Evolutionary conservation across 2,888 invertebrate species (phyloP).

Genomic region (Drosophila incognita): DNA sequence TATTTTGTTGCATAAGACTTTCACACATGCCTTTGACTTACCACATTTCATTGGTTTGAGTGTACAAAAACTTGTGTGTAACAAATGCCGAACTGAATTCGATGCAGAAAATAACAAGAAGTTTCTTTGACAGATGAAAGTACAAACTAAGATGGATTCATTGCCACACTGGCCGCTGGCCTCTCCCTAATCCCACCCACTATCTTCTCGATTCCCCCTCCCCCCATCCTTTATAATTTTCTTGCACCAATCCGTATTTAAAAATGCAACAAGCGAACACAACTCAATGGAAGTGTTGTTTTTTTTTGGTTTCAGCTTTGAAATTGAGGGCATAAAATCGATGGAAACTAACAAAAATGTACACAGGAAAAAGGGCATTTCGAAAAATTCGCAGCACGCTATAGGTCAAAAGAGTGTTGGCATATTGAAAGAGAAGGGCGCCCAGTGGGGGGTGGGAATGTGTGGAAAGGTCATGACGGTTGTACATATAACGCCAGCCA

Average conservation of each 20-base stretch:
- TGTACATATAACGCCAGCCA: conserved; percentile 49
- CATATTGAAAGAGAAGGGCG: conserved; percentile 4
- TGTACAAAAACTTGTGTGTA: conserved; percentile 1
- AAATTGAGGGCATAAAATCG: conserved; percentile 52
- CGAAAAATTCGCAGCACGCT: conserved; percentile 18
- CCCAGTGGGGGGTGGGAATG: background rate
- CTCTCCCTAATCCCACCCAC: background rate
- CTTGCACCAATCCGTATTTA: conserved; percentile 49
- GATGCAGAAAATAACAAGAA: conserved; percentile 35
- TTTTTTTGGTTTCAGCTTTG: conserved; percentile 33
- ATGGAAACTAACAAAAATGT: conserved; percentile 39
- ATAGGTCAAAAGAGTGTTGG: conserved; percentile 25
- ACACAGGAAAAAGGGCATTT: conserved; percentile 25
- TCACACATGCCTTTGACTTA: background rate
- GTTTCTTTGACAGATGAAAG: conserved; percentile 49
- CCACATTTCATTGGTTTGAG: background rate
- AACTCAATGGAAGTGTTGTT: conserved; percentile 36
- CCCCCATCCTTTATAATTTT: background rate
- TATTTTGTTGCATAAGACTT: background rate
- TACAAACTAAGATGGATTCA: conserved; percentile 52
- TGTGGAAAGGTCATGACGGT: conserved; percentile 13
- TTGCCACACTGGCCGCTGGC: background rate
- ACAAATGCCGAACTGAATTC: conserved; percentile 15
- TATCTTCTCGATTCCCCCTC: background rate
- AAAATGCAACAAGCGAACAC: conserved; percentile 74